Evolutionary conservation across 2,797 vertebrate species (phyloP), one percentile per base, ranked within the genome.

Genomic region (Cirrhinus mrigala): DNA sequence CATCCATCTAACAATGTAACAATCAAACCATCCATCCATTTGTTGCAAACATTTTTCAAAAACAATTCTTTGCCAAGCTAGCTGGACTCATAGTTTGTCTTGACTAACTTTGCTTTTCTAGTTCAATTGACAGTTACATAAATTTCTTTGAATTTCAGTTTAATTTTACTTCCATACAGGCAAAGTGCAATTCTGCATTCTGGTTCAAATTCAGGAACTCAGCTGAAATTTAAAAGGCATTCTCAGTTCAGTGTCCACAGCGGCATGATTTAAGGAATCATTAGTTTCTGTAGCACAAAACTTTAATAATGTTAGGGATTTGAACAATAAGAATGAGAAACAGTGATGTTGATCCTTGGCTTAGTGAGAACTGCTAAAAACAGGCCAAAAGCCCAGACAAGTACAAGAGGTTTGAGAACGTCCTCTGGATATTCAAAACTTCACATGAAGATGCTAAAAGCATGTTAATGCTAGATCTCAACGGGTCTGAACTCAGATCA

Each of bases 381-480:
- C 50, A 70, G 6, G 40, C 37, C 10, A 5, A 70, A 33, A 48
- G 6, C 44, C 20, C 54, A 62, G 5, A 77, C 20, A 82, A 73
- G 16, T 22, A 3, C 4, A 33, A 3, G 5, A 82, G 29, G 15
- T 20, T 52, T 24, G 11, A 78, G 27, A 64, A 24, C 8, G 20
- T 62, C 54, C 81, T 50, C 40, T 58, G 40, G 18, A 75, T 33
- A 70, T 87, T 85, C 66, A 78, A 58, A 90, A 91, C 92, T 91
- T 93, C 88, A 92, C 85, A 89, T 89, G 84, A 90, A 91, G 87
- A 90, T 90, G 91, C 89, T 91, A 89, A 90, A 89, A 91, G 91
- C 91, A 86, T 86, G 90, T 93, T 92, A 89, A 89, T 87, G 87
- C 62, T 71, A 90, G 91, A 93, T 93, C 90, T 93, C 91, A 87